These are phyloP conservation scores for Caenorhabditis sp. DNA, from an alignment of 2,888 invertebrate species.

Conservation along the genomic window DNA sequence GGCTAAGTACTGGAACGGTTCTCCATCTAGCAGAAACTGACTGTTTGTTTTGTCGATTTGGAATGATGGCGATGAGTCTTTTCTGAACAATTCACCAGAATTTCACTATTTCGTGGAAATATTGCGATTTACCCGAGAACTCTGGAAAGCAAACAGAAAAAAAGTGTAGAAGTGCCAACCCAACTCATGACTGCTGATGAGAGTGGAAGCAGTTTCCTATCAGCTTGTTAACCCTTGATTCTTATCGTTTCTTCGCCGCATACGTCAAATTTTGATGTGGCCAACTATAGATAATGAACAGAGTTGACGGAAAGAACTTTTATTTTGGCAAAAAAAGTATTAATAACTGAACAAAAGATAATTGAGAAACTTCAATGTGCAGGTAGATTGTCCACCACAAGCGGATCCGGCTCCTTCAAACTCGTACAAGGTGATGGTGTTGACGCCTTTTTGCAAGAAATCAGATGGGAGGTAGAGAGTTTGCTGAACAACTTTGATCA, in stretches of 20 bases:
- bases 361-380: constrained; percentile 9
- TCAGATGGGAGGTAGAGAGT: constrained; percentile 9
- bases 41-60: constrained; percentile 33
- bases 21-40: constrained; percentile 48
- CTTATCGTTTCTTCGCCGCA: background rate
- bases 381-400: constrained; percentile 4
- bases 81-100: constrained; percentile 8
- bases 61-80: constrained; percentile 49
- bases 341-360: constrained; percentile 7
- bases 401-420: constrained; percentile 23
- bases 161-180: background rate
- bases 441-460: constrained; percentile 15
- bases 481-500: constrained; percentile 24
- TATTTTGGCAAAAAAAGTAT: no score
- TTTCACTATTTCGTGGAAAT: background rate
- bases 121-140: constrained; percentile 18
- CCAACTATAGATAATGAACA: no score
- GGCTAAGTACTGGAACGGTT: constrained; percentile 82
- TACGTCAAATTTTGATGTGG: constrained; percentile 19
- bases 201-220: constrained; percentile 29
- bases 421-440: constrained; percentile 22
- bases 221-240: constrained; percentile 19
- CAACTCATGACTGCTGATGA: constrained; percentile 47
- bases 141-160: background rate
- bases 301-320: no score